Base-by-base conservation (phyloP, 1,140 invertebrate genomes). In the Eurosta solidaginis region DNA sequence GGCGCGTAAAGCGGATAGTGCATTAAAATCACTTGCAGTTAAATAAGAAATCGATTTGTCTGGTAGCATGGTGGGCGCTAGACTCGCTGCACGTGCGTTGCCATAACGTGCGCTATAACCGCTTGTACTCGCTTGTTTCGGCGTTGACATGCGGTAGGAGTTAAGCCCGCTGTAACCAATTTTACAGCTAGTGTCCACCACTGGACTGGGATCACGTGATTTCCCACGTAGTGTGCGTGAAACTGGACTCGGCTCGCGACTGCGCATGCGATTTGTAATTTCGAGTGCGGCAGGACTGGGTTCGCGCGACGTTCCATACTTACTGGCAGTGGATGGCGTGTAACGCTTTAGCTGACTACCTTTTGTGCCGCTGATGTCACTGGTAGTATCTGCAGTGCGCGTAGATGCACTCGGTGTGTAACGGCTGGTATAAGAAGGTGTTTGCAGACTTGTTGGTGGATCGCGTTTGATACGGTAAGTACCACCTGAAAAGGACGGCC, bases 401-500 rank as follows among this genome's bases (percentile, higher is more conserved):
- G 77, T 78, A 20, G 63, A 22, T 27, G 22, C 14, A 27, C 22
- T 74, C 5, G 77, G 20, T 25, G 79, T 78, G 79, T 87, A 86
- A 27, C 83, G 83, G 78, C 85, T 87, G 1, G 82, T 82, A 33
- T 87, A 87, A 6, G 45, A 47, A 40, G 77, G 22, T 50, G 79
- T 74, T 29, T 79, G 74, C 7, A 74, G 54, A 14, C 81, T 50
- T 4, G 79, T 27, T 10, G 82, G 42, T 0, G 81, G 76, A 74
- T 87, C 84, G 14, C 85, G 82, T 74, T 85, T 84, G 2, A 84
- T 78, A 42, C 86, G 86, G 80, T 88, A 88, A 0, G 86, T 88
- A 6, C 86, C 86, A 1, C 86, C 83, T 0, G 86, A 86, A 78
- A 87, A 88, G 1, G 86, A 87, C 0, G 86, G 86, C 44, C 86